Evolutionary conservation across 2,797 vertebrate species (phyloP), one percentile per base, ranked within the genome.

Genomic region (Psittacula echo): DNA sequence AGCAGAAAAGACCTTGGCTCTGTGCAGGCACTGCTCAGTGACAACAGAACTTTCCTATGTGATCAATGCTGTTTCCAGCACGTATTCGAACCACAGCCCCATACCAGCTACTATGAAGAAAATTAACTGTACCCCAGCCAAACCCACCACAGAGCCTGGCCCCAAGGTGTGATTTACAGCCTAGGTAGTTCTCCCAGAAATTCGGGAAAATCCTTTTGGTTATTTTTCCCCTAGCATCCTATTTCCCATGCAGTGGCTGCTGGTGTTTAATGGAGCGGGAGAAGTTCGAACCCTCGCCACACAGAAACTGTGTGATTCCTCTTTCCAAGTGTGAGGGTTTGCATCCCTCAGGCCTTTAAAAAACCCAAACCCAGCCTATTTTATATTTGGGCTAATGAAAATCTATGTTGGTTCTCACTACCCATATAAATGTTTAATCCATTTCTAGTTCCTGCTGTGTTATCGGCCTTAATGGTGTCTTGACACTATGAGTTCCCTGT

Each of bases 351-450:
- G 26, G 19, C 73, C 66, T 47, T 89, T 24, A 8, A 62, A 86
- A 30, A 34, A 41, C 21, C 13, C 54, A 34, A 44, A 29, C 39
- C 0, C 30, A 56, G 13, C 24, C 30, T 42, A 10, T 64, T 83
- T 88, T 80, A 60, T 48, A 16, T 64, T 42, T 51, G 70, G 32
- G 39, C 34, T 89, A 67, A 85, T 79, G 83, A 82, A 95, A 85
- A 77, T 65, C 53, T 60, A 0, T 84, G 50, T 65, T 85, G 81
- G 21, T 75, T 93, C 76, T 82, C 42, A 37, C 53, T 34, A 2
- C 70, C 29, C 3, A 0, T 93, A 53, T 71, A 77, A 87, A 76
- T 70, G 39, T 94, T 94, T 94, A 72, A 91, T 89, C 89, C 54
- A 1, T 18, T 91, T 90, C 42, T 72, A 50, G 22, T 67, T 94